phyloP scores from a whole-genome alignment of 2,113 vertebrate genomes.

The Paralichthys olivaceus region DNA sequence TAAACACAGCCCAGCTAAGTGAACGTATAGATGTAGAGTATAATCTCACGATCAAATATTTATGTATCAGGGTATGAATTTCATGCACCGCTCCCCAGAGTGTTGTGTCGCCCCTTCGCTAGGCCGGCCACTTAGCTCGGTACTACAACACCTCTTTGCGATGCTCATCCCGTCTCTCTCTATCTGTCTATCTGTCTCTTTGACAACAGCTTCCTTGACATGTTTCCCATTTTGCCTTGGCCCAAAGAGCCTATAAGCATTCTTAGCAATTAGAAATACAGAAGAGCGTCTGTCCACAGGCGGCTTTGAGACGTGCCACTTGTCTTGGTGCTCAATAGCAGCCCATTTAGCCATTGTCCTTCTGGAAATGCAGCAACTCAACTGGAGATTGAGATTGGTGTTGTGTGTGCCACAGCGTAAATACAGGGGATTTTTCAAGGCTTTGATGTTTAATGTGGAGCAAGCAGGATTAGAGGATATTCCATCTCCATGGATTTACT shows the following conservation, averaged over 20 bases:
- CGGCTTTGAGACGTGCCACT: constrained; percentile 41
- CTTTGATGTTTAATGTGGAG: constrained; percentile 47
- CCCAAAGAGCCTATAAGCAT: constrained; percentile 54
- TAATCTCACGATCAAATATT: constrained; percentile 63
- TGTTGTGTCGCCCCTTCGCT: constrained; percentile 49
- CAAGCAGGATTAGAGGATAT: constrained; percentile 31
- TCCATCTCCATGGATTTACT: constrained; percentile 15
- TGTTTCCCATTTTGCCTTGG: constrained; percentile 58
- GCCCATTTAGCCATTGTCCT: constrained; percentile 67
- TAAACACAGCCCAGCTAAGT: constrained; percentile 50
- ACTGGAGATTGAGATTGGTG: constrained; percentile 59
- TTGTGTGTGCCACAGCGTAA: constrained; percentile 36
- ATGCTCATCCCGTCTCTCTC: constrained; percentile 13
- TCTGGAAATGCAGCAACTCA: constrained; percentile 68
- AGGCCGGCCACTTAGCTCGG: constrained; percentile 39
- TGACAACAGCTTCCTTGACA: constrained; percentile 60
- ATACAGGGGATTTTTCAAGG: constrained; percentile 38
- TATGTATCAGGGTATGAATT: constrained; percentile 54
- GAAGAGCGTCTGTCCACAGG: constrained; percentile 55
- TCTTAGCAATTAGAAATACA: constrained; percentile 63
- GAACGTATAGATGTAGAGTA: constrained; percentile 47
- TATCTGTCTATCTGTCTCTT: constrained; percentile 43
- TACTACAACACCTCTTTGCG: constrained; percentile 13
- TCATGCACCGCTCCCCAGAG: constrained; percentile 52
- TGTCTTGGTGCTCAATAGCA: constrained; percentile 66